These are phyloP conservation scores for Lepisosteus oculatus DNA, from an alignment of 2,113 vertebrate species.

Conservation along the genomic window DNA sequence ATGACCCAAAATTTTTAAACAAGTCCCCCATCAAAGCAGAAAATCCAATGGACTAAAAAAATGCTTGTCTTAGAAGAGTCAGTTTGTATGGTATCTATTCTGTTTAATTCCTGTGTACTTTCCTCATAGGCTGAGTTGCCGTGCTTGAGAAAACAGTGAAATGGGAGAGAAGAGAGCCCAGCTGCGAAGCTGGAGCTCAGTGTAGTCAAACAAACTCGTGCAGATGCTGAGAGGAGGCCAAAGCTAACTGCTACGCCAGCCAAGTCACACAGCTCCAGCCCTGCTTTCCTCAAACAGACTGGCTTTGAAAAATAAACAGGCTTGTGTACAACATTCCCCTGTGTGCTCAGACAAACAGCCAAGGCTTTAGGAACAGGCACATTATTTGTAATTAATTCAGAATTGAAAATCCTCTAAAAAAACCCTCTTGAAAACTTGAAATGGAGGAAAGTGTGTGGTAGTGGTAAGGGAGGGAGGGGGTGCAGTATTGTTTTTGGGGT, in stretches of 20 bases:
- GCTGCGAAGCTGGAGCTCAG: not conserved
- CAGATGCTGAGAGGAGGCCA: conserved; percentile 44
- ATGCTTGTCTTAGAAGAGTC: no score
- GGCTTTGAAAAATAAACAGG: conserved; percentile 40
- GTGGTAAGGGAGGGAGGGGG: conserved; percentile 1
- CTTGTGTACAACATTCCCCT: conserved; percentile 24
- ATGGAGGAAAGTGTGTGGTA: not conserved
- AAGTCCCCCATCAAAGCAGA: no score
- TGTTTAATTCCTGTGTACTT: no score
- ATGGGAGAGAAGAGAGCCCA: not conserved
- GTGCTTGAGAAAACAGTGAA: no score
- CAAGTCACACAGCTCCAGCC: conserved; percentile 44
- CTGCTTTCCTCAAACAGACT: conserved; percentile 38
- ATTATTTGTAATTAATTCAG: conserved; percentile 12
- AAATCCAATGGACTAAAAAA: no score
- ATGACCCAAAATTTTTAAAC: no score
- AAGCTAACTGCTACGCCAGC: conserved; percentile 47
- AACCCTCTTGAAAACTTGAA: not conserved
- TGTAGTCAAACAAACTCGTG: not conserved
- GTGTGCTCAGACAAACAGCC: conserved; percentile 26
- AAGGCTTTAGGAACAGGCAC: conserved; percentile 15
- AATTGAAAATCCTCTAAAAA: not conserved
- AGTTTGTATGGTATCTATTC: no score
- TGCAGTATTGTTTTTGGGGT: not conserved
- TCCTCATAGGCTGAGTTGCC: no score